A percentile compares a stretch with the other conserved stretches of the same genome.
Conservation (phyloP, 2,113 vertebrate genomes). For the Mobula birostris region DNA sequence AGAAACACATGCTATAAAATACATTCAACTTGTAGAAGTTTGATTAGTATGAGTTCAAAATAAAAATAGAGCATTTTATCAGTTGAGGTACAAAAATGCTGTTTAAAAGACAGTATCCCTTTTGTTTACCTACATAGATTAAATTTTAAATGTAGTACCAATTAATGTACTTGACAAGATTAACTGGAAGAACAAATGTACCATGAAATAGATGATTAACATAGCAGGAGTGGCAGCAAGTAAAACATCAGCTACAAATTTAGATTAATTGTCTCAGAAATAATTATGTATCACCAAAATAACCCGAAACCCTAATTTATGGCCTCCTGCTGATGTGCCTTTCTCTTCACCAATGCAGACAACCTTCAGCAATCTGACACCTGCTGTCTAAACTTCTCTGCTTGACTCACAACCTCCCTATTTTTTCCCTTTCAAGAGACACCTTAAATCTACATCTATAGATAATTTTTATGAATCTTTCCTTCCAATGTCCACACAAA, state of each 20-base stretch:
- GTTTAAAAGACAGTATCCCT: conserved; percentile 36
- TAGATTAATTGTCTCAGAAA: neutral
- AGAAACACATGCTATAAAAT: neutral
- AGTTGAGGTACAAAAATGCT: conserved; percentile 1
- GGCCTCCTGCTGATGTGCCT: neutral
- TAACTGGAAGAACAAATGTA: neutral
- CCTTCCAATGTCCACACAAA: conserved; percentile 34
- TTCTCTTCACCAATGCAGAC: neutral
- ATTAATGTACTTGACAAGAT: neutral
- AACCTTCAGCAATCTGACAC: neutral
- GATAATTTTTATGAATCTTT: neutral
- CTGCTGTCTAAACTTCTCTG: neutral
- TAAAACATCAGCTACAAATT: neutral
- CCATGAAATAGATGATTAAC: neutral
- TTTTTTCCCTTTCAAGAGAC: neutral
- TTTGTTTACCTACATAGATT: conserved; percentile 21
- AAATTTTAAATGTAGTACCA: neutral
- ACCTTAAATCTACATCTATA: neutral
- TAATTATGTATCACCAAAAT: neutral
- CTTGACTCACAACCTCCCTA: neutral
- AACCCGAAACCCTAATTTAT: neutral
- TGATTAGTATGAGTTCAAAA: neutral
- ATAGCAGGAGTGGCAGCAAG: neutral
- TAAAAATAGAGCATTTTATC: neutral
- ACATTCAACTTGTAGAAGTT: neutral